These are phyloP conservation scores for Chionoecetes opilio DNA, from an alignment of 1,140 invertebrate species.

Conservation along the genomic window DNA sequence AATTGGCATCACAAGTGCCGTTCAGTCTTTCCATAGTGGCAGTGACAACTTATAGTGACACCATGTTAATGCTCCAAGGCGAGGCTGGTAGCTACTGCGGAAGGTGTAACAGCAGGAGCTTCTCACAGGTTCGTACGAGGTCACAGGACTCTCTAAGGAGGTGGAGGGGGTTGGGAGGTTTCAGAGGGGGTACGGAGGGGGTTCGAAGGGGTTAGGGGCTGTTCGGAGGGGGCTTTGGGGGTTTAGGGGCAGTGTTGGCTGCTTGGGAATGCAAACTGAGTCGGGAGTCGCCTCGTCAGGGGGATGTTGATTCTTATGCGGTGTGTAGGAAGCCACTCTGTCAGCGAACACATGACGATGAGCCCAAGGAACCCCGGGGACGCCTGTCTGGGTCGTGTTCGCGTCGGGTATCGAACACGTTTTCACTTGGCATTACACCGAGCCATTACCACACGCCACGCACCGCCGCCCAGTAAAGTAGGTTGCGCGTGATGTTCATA, in stretches of 20 bases:
- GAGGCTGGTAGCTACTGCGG: background rate
- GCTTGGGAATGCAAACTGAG: slow-evolving; percentile 41
- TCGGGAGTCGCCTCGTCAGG: slow-evolving; percentile 30
- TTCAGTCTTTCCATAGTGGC: background rate
- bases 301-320: slow-evolving; percentile 47
- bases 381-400: slow-evolving; percentile 22
- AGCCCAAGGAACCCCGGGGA: background rate
- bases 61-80: background rate
- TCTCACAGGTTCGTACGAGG: background rate
- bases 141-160: slow-evolving; percentile 16
- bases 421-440: background rate
- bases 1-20: background rate
- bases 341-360: slow-evolving; percentile 48
- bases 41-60: background rate
- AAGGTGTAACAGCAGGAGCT: background rate
- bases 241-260: background rate
- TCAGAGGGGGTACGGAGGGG: no score
- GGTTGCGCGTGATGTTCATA: background rate
- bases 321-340: slow-evolving; percentile 12
- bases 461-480: background rate
- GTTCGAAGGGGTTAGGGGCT: background rate
- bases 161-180: background rate
- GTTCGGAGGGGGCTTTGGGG: background rate
- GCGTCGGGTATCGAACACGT: background rate
- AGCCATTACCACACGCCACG: background rate